Conservation (phyloP, 2,888 invertebrate species). For the Xanthostigma xanthostigma region DNA sequence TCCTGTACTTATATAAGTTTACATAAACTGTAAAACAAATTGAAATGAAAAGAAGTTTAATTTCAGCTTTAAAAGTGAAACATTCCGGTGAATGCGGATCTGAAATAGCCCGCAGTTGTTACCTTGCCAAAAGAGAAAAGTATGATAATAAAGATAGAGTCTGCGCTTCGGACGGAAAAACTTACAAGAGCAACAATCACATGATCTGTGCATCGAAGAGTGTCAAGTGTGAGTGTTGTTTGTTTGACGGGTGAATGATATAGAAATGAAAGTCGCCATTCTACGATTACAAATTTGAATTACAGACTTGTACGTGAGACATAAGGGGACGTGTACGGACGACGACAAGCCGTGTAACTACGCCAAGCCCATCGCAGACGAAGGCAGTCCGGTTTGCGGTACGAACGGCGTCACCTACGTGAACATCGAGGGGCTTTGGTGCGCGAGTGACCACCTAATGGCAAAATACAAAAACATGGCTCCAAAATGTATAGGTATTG, state of each 20-base stretch:
- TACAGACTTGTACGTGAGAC: not conserved
- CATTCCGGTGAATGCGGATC: too few species aligned
- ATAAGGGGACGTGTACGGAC: not conserved
- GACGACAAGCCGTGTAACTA: not conserved
- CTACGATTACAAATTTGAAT: not conserved
- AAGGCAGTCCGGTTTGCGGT: not conserved
- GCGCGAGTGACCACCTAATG: not conserved
- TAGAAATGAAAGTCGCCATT: not conserved
- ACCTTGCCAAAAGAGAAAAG: too few species aligned
- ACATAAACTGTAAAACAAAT: too few species aligned
- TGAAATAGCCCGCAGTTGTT: too few species aligned
- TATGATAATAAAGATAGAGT: not conserved
- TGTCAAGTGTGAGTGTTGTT: not conserved
- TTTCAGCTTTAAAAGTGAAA: too few species aligned
- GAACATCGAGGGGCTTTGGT: not conserved
- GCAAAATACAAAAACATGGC: too few species aligned
- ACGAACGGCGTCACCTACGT: not conserved
- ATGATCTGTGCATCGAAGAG: not conserved
- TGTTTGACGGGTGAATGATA: too few species aligned
- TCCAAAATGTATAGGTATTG: too few species aligned
- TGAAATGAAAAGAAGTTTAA: too few species aligned
- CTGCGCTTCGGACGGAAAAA: not conserved
- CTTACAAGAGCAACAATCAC: not conserved
- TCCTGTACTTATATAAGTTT: too few species aligned
- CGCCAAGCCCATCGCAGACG: not conserved